Conservation (phyloP, 2,888 invertebrate genomes). For the Dusona sp. region DNA sequence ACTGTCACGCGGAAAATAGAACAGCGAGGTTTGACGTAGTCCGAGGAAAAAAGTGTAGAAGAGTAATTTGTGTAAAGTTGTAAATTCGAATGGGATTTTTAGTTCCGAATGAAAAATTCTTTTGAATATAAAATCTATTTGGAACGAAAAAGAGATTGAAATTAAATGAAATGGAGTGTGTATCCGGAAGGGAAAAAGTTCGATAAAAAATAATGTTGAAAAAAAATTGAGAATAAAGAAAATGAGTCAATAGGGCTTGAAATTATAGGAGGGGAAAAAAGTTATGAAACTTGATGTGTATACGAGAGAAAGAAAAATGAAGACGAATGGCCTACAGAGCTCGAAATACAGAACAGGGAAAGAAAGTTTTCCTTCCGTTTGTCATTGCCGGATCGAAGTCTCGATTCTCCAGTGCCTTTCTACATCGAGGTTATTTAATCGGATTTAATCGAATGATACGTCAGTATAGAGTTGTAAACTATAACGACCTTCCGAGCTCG, state of each 20-base stretch:
- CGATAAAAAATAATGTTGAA: not conserved
- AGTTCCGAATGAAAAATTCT: no score
- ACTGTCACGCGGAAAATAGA: no score
- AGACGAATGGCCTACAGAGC: slow-evolving; percentile 45
- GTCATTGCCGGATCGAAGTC: slow-evolving; percentile 35
- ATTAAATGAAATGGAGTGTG: not conserved
- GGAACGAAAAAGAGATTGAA: not conserved
- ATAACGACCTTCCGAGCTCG: slow-evolving; percentile 11
- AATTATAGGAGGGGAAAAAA: slow-evolving; percentile 5
- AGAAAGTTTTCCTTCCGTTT: slow-evolving; percentile 35
- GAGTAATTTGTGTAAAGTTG: not conserved
- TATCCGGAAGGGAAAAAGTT: not conserved
- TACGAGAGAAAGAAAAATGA: slow-evolving; percentile 7
- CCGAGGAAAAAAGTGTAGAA: no score
- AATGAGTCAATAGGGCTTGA: slow-evolving; percentile 16
- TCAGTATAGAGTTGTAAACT: slow-evolving; percentile 11
- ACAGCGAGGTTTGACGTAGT: no score
- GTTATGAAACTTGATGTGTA: slow-evolving; percentile 11
- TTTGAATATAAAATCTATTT: not conserved
- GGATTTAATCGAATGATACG: slow-evolving; percentile 62
- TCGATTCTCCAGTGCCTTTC: not conserved
- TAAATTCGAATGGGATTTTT: no score
- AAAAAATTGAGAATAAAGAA: slow-evolving; percentile 8
- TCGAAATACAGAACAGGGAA: slow-evolving; percentile 22
- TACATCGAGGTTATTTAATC: slow-evolving; percentile 49